A percentile compares a stretch with the other conserved stretches of the same genome.
phyloP scores from a whole-genome alignment of 1,140 invertebrate species.

The Bombus polaris region DNA sequence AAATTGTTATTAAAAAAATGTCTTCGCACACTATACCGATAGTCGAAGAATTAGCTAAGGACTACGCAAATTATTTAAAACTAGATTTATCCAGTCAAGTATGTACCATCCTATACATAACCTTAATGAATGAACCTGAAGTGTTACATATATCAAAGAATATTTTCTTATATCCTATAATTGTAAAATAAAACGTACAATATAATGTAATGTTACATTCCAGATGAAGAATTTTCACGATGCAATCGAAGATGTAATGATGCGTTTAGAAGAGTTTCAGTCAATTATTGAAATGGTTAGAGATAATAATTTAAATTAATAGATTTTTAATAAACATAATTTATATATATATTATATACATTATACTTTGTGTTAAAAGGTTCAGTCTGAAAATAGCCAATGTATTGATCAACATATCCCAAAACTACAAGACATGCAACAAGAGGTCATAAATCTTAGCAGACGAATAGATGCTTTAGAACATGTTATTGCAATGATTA shows the following conservation, averaged over 20 bases:
- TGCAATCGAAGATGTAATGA: conserved; percentile 71
- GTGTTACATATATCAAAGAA: neutral
- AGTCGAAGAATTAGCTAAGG: conserved; percentile 65
- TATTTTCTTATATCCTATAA: neutral
- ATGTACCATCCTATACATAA: conserved; percentile 30
- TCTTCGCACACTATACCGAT: conserved; percentile 47
- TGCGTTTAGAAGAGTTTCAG: conserved; percentile 73
- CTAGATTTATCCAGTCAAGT: conserved; percentile 64
- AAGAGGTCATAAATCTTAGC: conserved; percentile 61
- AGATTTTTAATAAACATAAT: neutral
- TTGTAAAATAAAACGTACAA: neutral
- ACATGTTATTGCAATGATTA: conserved; percentile 69
- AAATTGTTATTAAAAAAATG: conserved; percentile 19
- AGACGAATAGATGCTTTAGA: conserved; percentile 72
- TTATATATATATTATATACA: neutral
- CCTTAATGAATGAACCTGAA: neutral
- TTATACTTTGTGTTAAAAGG: conserved; percentile 58
- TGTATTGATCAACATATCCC: conserved; percentile 70
- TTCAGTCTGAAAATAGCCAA: conserved; percentile 66
- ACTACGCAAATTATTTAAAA: conserved; percentile 70
- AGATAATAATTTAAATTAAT: neutral
- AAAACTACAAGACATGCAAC: conserved; percentile 57
- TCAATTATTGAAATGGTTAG: conserved; percentile 74
- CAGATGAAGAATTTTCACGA: conserved; percentile 70
- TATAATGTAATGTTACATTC: conserved; percentile 14